Base-by-base conservation (phyloP, 1,140 invertebrate genomes). In the Acromyrmex echinatior region DNA sequence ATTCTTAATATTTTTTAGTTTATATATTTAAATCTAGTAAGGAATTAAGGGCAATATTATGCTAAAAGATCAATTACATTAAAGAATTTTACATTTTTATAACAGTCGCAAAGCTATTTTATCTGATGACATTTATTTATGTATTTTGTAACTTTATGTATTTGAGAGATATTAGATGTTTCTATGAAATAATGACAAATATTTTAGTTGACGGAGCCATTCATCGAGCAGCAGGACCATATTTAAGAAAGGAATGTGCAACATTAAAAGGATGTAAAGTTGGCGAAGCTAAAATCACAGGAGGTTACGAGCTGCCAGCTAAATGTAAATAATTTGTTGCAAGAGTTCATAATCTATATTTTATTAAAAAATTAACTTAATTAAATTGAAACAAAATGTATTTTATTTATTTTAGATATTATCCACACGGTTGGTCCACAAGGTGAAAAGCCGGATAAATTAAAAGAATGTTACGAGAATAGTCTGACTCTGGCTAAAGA, bases 341-440 rank as follows among this genome's bases (percentile, higher is more conserved):
- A 49, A 21, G 10, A 71, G 62, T 1, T 45, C 18, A 3, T 39
- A 53, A 76, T 25, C 71, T 65, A 63, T 28, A 39, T 74, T 18
- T 70, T 45, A 18, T 14, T 21, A 31, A 21, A 21, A 35, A 12
- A 18, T 21, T 14, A 82, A 45, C 16, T 51, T 16, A 51, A 51
- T 16, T 51, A 51, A 51, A 49, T 73, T 66, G 56, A 68, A 63
- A 73, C 73, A 62, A 81, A 35, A 51, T 16, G 3, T 49, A 4
- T 51, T 51, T 51, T 51, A 51, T 63, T 9, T 73, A 10, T 92
- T 97, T 92, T 96, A 98, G 97, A 98, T 96, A 96, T 98, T 1
- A 98, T 98, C 88, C 98, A 98, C 90, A 98, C 98, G 18, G 98
- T 98, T 62, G 98, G 98, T 5, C 98, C 98, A 14, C 96, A 96